phyloP scores from a whole-genome alignment of 2,797 vertebrate species.

The Pogonophryne albipinna region DNA sequence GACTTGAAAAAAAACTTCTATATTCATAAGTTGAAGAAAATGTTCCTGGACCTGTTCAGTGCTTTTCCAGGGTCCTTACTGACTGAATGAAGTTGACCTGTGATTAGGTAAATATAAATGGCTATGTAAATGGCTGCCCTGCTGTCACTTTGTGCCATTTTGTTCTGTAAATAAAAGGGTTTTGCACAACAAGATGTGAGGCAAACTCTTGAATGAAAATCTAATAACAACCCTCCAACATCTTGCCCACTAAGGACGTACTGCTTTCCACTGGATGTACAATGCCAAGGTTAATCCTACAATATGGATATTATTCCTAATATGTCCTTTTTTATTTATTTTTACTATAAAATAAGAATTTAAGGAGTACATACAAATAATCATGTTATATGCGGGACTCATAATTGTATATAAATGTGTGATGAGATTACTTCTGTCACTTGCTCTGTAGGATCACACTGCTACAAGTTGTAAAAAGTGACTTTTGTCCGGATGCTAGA shows the following conservation, averaged over 20 bases:
- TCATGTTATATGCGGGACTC: neutral
- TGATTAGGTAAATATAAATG: conserved; percentile 46
- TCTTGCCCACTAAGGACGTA: no score
- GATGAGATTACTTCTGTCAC: conserved; percentile 26
- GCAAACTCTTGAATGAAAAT: no score
- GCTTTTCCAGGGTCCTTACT: conserved; percentile 49
- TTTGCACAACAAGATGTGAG: conserved; percentile 90
- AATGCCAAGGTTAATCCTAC: no score
- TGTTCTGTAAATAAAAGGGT: conserved; percentile 99
- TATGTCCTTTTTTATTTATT: neutral
- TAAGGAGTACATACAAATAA: neutral
- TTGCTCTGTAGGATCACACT: conserved; percentile 24
- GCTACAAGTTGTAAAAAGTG: conserved; percentile 55
- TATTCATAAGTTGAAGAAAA: conserved; percentile 42
- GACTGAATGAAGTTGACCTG: conserved; percentile 56
- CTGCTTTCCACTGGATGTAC: no score
- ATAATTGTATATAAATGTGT: no score
- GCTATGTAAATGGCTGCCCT: conserved; percentile 90
- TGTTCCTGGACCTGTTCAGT: conserved; percentile 42
- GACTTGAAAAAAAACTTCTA: conserved; percentile 15
- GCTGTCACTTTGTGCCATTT: conserved; percentile 98
- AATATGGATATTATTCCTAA: no score
- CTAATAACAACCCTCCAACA: no score
- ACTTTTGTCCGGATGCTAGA: conserved; percentile 63
- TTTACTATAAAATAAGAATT: neutral